A percentile compares a stretch with the other conserved stretches of the same genome.
phyloP scores from a whole-genome alignment of 2,888 invertebrate genomes.

The Dermolepida albohirtum region DNA sequence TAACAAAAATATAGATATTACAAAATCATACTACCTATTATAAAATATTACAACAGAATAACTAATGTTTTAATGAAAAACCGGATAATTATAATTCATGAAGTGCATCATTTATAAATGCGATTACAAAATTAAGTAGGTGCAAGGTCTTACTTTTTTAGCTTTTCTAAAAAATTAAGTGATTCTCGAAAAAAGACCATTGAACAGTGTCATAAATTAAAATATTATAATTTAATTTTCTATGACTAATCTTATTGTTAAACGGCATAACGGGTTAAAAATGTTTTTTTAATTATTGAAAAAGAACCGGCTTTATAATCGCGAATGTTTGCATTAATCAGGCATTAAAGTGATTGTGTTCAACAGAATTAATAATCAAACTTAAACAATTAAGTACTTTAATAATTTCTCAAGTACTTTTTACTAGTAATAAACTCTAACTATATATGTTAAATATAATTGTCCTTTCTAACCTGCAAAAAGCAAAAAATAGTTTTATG shows the following conservation, averaged over 20 bases:
- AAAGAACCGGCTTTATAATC: too few relatives aligned
- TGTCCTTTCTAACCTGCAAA: neutral
- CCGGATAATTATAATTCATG: slow-evolving; percentile 1
- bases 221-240: slow-evolving; percentile 3
- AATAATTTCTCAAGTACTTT: neutral
- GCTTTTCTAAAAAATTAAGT: slow-evolving; percentile 1
- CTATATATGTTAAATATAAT: neutral
- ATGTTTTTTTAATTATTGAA: neutral
- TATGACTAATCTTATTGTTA: slow-evolving; percentile 12
- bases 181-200: neutral
- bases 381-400: slow-evolving; percentile 9
- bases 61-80: slow-evolving; percentile 2
- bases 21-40: too few relatives aligned
- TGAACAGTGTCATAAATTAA: neutral
- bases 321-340: too few relatives aligned
- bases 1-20: too few relatives aligned
- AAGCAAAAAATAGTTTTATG: too few relatives aligned
- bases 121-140: neutral
- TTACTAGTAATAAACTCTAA: neutral
- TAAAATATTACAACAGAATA: too few relatives aligned
- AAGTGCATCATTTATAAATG: slow-evolving; percentile 6
- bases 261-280: slow-evolving; percentile 1
- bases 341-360: neutral
- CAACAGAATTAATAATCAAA: neutral
- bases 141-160: neutral